Evolutionary conservation across 2,888 invertebrate species (phyloP).

Genomic region (Nomada flava): DNA sequence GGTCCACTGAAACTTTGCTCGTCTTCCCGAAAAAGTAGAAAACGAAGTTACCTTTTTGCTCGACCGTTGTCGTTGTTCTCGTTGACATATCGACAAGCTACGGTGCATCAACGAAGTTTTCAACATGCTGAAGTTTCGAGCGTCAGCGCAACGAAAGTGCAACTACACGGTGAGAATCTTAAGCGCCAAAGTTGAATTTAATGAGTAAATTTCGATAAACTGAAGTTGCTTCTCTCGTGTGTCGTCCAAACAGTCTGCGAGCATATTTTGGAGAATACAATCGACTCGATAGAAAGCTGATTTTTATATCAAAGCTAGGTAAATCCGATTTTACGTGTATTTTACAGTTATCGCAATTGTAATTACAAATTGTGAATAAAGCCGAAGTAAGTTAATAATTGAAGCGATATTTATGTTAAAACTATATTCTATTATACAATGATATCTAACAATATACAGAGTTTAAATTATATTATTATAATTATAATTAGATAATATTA

Average conservation of each 20-base stretch:
- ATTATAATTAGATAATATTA: too few species aligned
- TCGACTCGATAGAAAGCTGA: background rate
- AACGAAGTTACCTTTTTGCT: constrained; percentile 25
- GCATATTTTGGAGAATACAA: background rate
- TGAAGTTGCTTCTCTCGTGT: background rate
- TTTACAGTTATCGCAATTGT: too few species aligned
- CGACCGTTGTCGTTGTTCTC: constrained; percentile 26
- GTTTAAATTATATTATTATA: too few species aligned
- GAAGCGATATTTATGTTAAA: too few species aligned
- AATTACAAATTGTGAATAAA: too few species aligned
- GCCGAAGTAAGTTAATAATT: too few species aligned
- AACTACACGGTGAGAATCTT: constrained; percentile 77
- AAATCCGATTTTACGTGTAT: too few species aligned
- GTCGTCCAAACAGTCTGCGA: background rate
- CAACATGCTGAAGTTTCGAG: constrained; percentile 87
- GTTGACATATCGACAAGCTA: constrained; percentile 41
- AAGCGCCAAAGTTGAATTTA: constrained; percentile 32
- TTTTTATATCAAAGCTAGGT: background rate
- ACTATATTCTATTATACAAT: too few species aligned
- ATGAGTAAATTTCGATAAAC: constrained; percentile 21
- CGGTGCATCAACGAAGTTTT: constrained; percentile 27
- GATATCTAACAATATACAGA: too few species aligned
- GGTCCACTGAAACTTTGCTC: constrained; percentile 11
- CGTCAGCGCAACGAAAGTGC: constrained; percentile 86
- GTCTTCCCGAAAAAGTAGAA: background rate